These are phyloP conservation scores for Brachycybe producta DNA, from an alignment of 2,888 invertebrate genomes.

Conservation along the genomic window DNA sequence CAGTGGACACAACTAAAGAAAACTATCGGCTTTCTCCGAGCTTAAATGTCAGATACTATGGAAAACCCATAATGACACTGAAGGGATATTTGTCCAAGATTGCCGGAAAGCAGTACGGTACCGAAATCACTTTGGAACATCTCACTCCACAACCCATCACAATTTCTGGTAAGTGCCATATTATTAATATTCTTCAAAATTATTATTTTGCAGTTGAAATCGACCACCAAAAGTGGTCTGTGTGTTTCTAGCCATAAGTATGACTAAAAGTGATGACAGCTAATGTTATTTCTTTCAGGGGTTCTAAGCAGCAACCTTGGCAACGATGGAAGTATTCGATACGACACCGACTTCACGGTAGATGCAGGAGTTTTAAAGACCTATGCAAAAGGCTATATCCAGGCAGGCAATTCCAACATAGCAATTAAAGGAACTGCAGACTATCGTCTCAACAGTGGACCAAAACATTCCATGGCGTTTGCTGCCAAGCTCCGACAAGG, in stretches of 20 bases:
- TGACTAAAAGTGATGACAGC: neutral
- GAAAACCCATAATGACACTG: conserved; percentile 24
- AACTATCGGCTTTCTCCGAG: conserved; percentile 24
- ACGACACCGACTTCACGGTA: conserved; percentile 20
- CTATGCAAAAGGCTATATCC: conserved; percentile 20
- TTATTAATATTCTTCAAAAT: neutral
- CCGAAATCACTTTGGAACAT: conserved; percentile 28
- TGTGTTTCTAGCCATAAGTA: too few relatives aligned
- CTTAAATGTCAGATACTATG: conserved; percentile 25
- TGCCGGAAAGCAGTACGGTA: too few relatives aligned
- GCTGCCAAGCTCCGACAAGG: conserved; percentile 16
- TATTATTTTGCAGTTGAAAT: too few relatives aligned
- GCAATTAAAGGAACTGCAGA: conserved; percentile 20
- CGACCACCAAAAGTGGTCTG: too few relatives aligned
- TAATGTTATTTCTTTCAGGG: neutral
- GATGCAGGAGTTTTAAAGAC: conserved; percentile 18
- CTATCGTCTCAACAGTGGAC: conserved; percentile 19
- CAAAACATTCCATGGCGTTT: conserved; percentile 19
- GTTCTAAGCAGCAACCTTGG: neutral
- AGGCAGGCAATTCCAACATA: conserved; percentile 17
- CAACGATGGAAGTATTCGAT: conserved; percentile 14
- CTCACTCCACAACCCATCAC: conserved; percentile 28
- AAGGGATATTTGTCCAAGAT: too few relatives aligned
- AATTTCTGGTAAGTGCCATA: conserved; percentile 27
- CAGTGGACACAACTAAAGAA: conserved; percentile 13